phyloP scores from a whole-genome alignment of 1,140 invertebrate species.

The Dermatophagoides farinae region DNA sequence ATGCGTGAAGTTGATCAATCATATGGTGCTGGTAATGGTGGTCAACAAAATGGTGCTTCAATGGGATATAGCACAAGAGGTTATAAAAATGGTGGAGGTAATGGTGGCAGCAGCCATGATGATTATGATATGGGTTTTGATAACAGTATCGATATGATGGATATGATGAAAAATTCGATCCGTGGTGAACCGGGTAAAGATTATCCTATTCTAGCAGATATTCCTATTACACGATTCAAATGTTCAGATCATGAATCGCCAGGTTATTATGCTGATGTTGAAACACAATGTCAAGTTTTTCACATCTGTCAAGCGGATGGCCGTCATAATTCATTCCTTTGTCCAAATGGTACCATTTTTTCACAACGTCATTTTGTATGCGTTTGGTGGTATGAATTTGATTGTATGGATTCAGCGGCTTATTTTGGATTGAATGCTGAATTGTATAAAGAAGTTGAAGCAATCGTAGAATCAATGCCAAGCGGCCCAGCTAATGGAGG shows the following conservation, averaged over 20 bases:
- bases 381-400: slow-evolving; percentile 82
- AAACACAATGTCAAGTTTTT: slow-evolving; percentile 45
- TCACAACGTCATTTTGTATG: slow-evolving; percentile 67
- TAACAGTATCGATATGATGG: background rate
- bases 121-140: background rate
- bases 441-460: slow-evolving; percentile 18
- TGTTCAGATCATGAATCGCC: slow-evolving; percentile 21
- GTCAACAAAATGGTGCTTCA: too few relatives aligned
- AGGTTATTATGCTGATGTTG: slow-evolving; percentile 51
- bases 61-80: too few relatives aligned
- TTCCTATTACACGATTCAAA: slow-evolving; percentile 24
- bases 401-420: slow-evolving; percentile 37
- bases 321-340: slow-evolving; percentile 43
- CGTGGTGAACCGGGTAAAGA: slow-evolving; percentile 29
- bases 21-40: too few relatives aligned
- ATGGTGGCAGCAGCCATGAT: too few relatives aligned
- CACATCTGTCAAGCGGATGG: slow-evolving; percentile 35
- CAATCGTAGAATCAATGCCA: background rate
- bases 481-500: background rate
- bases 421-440: slow-evolving; percentile 32
- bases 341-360: slow-evolving; percentile 68
- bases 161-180: slow-evolving; percentile 18
- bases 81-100: background rate
- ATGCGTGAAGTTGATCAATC: too few relatives aligned
- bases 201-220: slow-evolving; percentile 25